Base-by-base conservation (phyloP, 2,797 vertebrate species). In the Leptoclinus maculatus region DNA sequence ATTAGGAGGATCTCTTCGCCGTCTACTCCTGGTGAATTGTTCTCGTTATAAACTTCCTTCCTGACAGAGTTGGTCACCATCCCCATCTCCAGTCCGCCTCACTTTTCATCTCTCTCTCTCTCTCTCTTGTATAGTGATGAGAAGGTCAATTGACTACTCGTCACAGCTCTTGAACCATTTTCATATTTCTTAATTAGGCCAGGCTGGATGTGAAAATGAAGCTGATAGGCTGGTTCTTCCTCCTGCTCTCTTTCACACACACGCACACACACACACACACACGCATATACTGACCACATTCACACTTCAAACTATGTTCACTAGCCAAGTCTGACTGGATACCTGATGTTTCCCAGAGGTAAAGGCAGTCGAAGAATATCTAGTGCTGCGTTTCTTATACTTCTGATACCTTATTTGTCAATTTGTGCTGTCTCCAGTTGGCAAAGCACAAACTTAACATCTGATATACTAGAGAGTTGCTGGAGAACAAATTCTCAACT, bases 141-240 rank as follows among this genome's bases (percentile, higher is more conserved):
- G 93, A 94, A 96, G 95, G 95, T 96, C 94, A 96, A 90, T 89
- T 85, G 91, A 91, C 87, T 91, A 90, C 89, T 94, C 91, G 90
- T 94, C 90, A 91, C 87, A 91, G 86, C 91, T 89, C 91, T 90
- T 92, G 91, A 93, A 95, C 94, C 93, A 92, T 93, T 93, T 93
- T 87, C 89, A 90, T 89, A 94, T 94, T 94, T 93, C 94, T 95
- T 95, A 96, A 96, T 96, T 95, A 96, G 94, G 93, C 87, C 87
- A 88, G 90, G 87, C 82, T 80, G 66, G 83, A 89, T 94, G 91
- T 93, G 27, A 88, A 90, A 91, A 84, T 83, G 77, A 77, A 89
- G 83, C 71, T 79, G 83, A 91, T 83, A 77, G 84, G 85, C 56
- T 68, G 67, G 82, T 87, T 91, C 81, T 72, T 77, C 72, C 60